A percentile compares a stretch with the other conserved stretches of the same genome.
phyloP scores from a whole-genome alignment of 2,113 vertebrate species.

The Motacilla alba region DNA sequence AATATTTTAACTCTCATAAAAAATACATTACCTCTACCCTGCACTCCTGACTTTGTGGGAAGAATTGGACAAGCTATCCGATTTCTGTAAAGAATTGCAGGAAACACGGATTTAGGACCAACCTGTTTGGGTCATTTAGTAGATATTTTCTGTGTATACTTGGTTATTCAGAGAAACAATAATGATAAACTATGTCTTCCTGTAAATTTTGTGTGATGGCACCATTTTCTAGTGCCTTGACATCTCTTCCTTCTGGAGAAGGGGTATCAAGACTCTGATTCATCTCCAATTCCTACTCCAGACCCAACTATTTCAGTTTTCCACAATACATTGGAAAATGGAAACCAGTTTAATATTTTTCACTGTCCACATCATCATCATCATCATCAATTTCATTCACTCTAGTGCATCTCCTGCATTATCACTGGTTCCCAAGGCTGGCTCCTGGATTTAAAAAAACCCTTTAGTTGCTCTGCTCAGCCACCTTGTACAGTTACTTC shows the following conservation, averaged over 20 bases:
- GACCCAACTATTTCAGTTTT: background rate
- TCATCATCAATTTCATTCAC: background rate
- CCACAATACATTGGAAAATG: background rate
- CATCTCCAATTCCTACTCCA: background rate
- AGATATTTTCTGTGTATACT: background rate
- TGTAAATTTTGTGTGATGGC: background rate
- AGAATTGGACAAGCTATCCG: background rate
- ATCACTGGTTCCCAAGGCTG: background rate
- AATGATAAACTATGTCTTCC: background rate
- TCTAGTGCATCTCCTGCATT: background rate
- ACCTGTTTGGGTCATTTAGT: background rate
- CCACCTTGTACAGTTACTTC: background rate
- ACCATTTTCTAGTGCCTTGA: background rate
- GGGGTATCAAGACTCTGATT: background rate
- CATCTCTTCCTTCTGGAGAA: background rate
- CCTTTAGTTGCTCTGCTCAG: background rate
- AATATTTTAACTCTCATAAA: constrained; percentile 47
- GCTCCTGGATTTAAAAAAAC: background rate
- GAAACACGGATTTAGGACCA: background rate
- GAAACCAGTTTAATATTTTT: background rate
- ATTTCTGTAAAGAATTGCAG: background rate
- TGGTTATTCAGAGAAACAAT: background rate
- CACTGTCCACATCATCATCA: background rate
- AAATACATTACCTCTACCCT: background rate
- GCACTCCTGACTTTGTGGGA: background rate